Percentiles rank a stretch among this genome's conserved stretches.
Evolutionary conservation across 1,140 invertebrate species (phyloP).

Genomic region (Planococcus citri): DNA sequence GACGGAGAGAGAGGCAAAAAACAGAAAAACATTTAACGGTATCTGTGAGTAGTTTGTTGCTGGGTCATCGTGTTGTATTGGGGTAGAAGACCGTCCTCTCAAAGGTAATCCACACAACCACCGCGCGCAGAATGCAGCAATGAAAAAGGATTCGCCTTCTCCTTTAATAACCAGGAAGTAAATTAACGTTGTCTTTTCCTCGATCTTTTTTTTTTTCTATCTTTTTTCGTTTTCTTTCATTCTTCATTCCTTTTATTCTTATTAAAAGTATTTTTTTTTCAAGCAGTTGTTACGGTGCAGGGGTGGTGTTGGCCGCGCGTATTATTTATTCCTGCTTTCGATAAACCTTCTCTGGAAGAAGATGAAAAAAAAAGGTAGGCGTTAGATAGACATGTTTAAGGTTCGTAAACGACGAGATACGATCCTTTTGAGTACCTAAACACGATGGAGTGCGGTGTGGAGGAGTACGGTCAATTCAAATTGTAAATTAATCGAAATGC

Average conservation of each 20-base stretch:
- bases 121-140: neutral
- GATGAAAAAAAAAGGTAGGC: too few species aligned
- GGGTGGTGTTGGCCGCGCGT: too few species aligned
- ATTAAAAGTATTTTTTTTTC: neutral
- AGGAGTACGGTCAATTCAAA: neutral
- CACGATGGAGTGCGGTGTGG: too few species aligned
- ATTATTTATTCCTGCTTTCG: too few species aligned
- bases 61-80: neutral
- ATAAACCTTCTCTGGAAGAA: too few species aligned
- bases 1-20: neutral
- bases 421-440: neutral
- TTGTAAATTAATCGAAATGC: too few species aligned
- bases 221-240: neutral
- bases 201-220: neutral
- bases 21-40: neutral
- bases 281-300: neutral
- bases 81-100: neutral
- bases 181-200: neutral
- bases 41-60: neutral
- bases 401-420: neutral
- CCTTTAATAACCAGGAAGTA: slow-evolving; percentile 2
- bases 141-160: neutral
- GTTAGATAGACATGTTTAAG: neutral
- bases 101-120: neutral
- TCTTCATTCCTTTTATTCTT: neutral